phyloP scores from a whole-genome alignment of 1,140 invertebrate species.

The Lethocerus indicus region DNA sequence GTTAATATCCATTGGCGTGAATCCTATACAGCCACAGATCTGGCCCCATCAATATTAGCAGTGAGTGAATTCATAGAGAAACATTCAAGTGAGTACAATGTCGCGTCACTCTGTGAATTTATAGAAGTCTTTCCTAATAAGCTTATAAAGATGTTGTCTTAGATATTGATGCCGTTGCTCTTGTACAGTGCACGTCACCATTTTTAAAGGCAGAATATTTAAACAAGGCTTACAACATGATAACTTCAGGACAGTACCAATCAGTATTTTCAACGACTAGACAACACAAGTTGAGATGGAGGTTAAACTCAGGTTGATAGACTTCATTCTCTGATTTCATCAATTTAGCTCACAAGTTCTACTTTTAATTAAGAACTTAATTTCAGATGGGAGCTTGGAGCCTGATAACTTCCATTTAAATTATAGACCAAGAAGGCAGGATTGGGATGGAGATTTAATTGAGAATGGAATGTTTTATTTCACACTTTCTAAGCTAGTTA shows the following conservation, averaged over 20 bases:
- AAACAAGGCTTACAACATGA: conserved; percentile 29
- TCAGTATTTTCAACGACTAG: conserved; percentile 53
- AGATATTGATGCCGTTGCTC: conserved; percentile 35
- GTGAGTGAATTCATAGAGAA: conserved; percentile 43
- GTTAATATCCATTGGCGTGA: conserved; percentile 42
- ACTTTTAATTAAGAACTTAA: neutral
- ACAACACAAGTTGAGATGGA: conserved; percentile 28
- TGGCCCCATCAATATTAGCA: conserved; percentile 45
- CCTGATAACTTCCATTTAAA: conserved; percentile 44
- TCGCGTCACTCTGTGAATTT: neutral
- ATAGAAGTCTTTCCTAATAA: neutral
- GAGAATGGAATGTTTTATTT: conserved; percentile 74
- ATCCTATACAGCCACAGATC: conserved; percentile 39
- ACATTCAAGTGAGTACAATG: conserved; percentile 25
- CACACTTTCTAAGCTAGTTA: conserved; percentile 25
- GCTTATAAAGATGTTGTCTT: neutral
- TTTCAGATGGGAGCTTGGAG: conserved; percentile 21
- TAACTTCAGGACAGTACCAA: conserved; percentile 28
- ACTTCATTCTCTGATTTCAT: neutral
- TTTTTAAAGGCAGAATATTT: conserved; percentile 40
- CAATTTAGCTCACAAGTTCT: neutral
- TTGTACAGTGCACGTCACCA: conserved; percentile 63
- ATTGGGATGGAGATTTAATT: conserved; percentile 51
- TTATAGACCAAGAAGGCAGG: conserved; percentile 46
- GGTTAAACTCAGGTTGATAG: conserved; percentile 16